Evolutionary conservation across 53 echinoderm and acorn worm species (phyloP), one percentile per base, ranked within the genome.

Genomic region (Pentamera pediparva): DNA sequence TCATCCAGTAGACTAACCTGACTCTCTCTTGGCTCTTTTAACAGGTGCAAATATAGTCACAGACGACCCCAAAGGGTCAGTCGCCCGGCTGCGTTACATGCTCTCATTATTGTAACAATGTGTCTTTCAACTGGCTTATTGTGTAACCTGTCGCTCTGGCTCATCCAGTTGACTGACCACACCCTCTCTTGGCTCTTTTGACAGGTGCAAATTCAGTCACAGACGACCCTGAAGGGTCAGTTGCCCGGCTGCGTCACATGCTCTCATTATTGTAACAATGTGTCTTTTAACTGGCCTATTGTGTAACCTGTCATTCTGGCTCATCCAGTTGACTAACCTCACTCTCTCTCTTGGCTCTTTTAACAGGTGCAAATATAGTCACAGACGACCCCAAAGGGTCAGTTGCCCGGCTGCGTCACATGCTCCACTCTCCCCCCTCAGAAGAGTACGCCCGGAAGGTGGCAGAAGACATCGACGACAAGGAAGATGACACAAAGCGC

Each of bases 351-450:
- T 45, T 0, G 47, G 1, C 47, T 45, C 1, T 1, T n/a, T n/a
- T n/a, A n/a, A n/a, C 80, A 96, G 96, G 96, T 41, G 85, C 82
- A 43, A 91, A 96, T 48, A 83, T 96, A 72, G 91, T 80, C 15
- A 85, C 86, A 6, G 85, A 83, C 11, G 96, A 96, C 79, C 91
- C 90, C 4, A 79, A 86, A 35, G 91, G 91, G 12, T 36, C 83
- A 13, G 85, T 96, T 52, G 80, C 69, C 59, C 73, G 81, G 80
- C 79, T 96, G 26, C 84, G 96, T 17, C 73, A 59, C 21, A 75
- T 61, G 17, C 38, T 96, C 5, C 78, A 91, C 50, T 24, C 80
- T 1, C 75, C 75, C 22, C 36, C 64, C 20, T 38, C 83, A 17
- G 81, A 90, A 43, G 76, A 87, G 5, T 70, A 81, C 32, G 84